Conservation (phyloP, 1,140 invertebrate genomes). For the Metaphire vulgaris region DNA sequence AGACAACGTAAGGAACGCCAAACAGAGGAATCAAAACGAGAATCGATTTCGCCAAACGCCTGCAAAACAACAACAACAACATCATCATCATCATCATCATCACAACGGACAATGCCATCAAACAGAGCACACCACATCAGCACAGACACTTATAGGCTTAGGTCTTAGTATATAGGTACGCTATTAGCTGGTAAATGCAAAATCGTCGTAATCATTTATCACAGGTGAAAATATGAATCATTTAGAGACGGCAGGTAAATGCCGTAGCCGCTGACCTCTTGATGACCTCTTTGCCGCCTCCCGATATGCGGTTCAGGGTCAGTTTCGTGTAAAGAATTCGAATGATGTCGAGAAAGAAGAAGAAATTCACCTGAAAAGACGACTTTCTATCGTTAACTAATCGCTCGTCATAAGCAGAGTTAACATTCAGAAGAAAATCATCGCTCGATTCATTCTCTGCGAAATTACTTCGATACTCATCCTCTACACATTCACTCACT, state of each 20-base stretch:
- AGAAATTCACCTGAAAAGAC: conserved; percentile 63
- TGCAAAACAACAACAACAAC: conserved; percentile 36
- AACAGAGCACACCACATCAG: conserved; percentile 61
- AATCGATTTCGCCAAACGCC: conserved; percentile 66
- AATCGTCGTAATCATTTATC: too few relatives aligned
- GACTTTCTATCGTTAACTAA: too few relatives aligned
- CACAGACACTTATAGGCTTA: conserved; percentile 59
- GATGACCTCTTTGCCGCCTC: background rate
- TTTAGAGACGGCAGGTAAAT: too few relatives aligned
- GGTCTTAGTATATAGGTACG: too few relatives aligned
- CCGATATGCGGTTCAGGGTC: conserved; percentile 36
- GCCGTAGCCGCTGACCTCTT: too few relatives aligned
- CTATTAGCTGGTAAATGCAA: too few relatives aligned
- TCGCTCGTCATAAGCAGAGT: too few relatives aligned
- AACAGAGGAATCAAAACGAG: conserved; percentile 73
- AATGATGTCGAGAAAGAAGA: conserved; percentile 70
- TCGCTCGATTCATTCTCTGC: too few relatives aligned
- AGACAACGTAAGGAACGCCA: conserved; percentile 69
- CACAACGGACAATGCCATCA: conserved; percentile 12
- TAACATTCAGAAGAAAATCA: too few relatives aligned
- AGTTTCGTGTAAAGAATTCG: conserved; percentile 67
- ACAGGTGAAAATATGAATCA: too few relatives aligned
- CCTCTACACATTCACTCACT: too few relatives aligned
- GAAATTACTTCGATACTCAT: too few relatives aligned
- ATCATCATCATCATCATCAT: background rate